Evolutionary conservation across 2,888 invertebrate species (phyloP).

Genomic region (Cephus pulcher): DNA sequence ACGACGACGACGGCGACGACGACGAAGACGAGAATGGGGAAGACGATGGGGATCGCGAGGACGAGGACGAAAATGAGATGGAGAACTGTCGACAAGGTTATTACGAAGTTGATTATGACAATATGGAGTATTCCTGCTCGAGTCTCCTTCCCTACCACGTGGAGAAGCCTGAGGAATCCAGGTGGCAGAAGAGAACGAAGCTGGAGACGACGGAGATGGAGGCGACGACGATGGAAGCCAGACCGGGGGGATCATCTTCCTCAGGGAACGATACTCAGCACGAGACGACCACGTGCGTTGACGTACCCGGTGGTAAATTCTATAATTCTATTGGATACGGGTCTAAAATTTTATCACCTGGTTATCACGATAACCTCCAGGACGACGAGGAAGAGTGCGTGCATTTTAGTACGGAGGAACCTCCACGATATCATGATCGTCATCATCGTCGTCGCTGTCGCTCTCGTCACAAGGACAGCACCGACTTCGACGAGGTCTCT

Average conservation of each 20-base stretch:
- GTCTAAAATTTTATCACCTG: not conserved
- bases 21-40: not conserved
- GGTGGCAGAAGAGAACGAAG: not conserved
- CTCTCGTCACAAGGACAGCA: constrained; percentile 1
- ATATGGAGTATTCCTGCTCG: not conserved
- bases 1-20: not conserved
- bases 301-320: not conserved
- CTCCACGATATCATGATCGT: not conserved
- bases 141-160: not conserved
- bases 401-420: constrained; percentile 24
- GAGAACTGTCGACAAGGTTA: not conserved
- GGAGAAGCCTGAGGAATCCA: not conserved
- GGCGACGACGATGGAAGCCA: not conserved
- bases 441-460: not conserved
- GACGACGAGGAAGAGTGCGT: constrained; percentile 24
- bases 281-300: not conserved
- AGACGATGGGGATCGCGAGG: not conserved
- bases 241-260: not conserved
- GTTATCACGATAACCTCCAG: constrained; percentile 25
- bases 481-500: not conserved
- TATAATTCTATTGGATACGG: not conserved
- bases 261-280: not conserved
- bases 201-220: not conserved
- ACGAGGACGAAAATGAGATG: not conserved
- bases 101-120: not conserved